These are phyloP conservation scores for Pteropus rufus DNA, from an alignment of 2,797 vertebrate species.

Conservation along the genomic window DNA sequence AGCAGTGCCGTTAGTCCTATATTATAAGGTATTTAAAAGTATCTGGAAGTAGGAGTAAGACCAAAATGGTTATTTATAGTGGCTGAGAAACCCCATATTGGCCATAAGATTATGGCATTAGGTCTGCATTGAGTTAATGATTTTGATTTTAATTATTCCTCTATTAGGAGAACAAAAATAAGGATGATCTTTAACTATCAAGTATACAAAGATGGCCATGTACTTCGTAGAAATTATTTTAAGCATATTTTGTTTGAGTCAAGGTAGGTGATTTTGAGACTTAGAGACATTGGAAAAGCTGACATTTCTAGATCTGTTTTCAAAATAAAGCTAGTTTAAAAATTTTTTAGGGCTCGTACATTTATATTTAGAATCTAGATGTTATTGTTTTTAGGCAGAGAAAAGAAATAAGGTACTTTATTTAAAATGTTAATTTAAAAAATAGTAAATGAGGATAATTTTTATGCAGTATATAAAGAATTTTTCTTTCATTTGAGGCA, in stretches of 20 bases:
- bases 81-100: not conserved
- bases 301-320: not conserved
- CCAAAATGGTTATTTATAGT: not conserved
- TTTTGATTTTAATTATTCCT: conserved; percentile 1
- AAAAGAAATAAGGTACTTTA: conserved; percentile 8
- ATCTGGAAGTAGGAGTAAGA: conserved; percentile 1
- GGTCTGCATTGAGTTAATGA: not conserved
- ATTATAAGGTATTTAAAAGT: conserved; percentile 28
- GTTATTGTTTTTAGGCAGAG: not conserved
- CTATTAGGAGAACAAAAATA: conserved; percentile 4
- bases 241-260: not conserved
- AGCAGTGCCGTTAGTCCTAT: not conserved
- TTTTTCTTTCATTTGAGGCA: not conserved
- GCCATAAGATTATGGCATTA: not conserved
- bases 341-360: not conserved
- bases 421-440: not conserved
- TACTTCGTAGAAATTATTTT: not conserved
- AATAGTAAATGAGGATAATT: not conserved
- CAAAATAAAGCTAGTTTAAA: not conserved
- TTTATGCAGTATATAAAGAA: not conserved
- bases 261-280: not conserved
- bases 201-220: not conserved
- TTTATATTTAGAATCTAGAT: conserved; percentile 30
- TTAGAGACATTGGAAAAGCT: not conserved
- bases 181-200: not conserved